These are phyloP conservation scores for Hymenochirus boettgeri DNA, from an alignment of 2,113 vertebrate genomes.

Conservation along the genomic window DNA sequence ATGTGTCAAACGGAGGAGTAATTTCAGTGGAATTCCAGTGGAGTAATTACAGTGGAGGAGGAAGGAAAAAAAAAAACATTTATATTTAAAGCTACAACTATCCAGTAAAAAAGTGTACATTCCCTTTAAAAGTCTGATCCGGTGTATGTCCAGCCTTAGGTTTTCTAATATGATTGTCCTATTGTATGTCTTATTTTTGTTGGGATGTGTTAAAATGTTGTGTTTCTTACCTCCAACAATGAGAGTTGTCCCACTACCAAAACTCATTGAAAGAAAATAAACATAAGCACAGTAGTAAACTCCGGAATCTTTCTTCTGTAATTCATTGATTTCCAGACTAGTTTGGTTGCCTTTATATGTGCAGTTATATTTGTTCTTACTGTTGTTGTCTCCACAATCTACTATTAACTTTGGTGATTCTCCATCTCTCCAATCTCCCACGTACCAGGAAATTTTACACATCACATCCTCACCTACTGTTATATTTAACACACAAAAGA, in stretches of 20 bases:
- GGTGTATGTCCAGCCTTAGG: no score
- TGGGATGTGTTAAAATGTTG: no score
- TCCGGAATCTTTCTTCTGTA: conserved; percentile 6
- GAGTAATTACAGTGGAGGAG: no score
- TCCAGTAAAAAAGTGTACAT: no score
- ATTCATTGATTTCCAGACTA: conserved; percentile 6
- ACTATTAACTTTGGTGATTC: not conserved
- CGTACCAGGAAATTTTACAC: not conserved
- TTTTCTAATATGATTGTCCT: no score
- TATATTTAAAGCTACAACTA: no score
- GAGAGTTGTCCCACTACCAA: conserved; percentile 14
- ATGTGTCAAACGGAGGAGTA: no score
- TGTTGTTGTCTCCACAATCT: not conserved
- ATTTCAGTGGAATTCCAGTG: no score
- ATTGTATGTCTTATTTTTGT: no score
- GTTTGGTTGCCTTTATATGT: not conserved
- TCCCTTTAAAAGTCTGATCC: no score
- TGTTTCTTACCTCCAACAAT: conserved; percentile 15
- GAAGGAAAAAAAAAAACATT: no score
- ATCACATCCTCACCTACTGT: not conserved
- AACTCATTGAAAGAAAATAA: not conserved
- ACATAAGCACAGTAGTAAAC: not conserved
- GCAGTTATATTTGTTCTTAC: not conserved
- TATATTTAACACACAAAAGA: not conserved
- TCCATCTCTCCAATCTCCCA: not conserved